Evolutionary conservation across 2,113 vertebrate species (phyloP).

Genomic region (Symphodus melops): DNA sequence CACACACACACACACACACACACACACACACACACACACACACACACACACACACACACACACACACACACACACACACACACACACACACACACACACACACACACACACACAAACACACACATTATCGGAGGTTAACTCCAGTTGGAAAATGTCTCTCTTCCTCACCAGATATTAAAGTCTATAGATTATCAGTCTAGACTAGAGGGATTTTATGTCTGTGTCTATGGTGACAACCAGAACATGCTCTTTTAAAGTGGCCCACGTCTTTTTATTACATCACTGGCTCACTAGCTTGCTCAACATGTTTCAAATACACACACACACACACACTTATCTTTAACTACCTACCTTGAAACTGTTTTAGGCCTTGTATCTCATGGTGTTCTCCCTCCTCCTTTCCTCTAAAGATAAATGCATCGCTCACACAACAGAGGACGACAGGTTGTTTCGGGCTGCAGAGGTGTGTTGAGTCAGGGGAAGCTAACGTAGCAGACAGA

Average conservation of each 20-base stretch:
- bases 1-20: constrained; percentile 21
- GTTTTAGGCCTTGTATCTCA: constrained; percentile 67
- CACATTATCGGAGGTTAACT: constrained; percentile 43
- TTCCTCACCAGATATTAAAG: constrained; percentile 54
- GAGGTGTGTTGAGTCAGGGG: constrained; percentile 49
- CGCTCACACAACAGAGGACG: constrained; percentile 55
- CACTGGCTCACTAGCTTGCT: constrained; percentile 15
- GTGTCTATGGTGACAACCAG: background rate
- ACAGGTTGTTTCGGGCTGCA: too few species aligned
- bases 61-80: constrained; percentile 48
- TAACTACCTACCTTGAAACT: constrained; percentile 66
- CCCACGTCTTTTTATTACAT: constrained; percentile 12
- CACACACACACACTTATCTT: constrained; percentile 58
- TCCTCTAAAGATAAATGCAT: constrained; percentile 75
- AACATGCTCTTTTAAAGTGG: background rate
- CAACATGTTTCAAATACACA: constrained; percentile 13
- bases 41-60: constrained; percentile 23
- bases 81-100: constrained; percentile 53
- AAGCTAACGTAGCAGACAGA: constrained; percentile 40
- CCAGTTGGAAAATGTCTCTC: constrained; percentile 58
- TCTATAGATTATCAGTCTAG: constrained; percentile 57
- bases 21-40: too few species aligned
- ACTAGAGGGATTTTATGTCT: constrained; percentile 25
- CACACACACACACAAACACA: constrained; percentile 34
- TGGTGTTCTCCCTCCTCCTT: constrained; percentile 64